Evolutionary conservation across 1,140 invertebrate species (phyloP).

Genomic region (Rhopalosiphum maidis): DNA sequence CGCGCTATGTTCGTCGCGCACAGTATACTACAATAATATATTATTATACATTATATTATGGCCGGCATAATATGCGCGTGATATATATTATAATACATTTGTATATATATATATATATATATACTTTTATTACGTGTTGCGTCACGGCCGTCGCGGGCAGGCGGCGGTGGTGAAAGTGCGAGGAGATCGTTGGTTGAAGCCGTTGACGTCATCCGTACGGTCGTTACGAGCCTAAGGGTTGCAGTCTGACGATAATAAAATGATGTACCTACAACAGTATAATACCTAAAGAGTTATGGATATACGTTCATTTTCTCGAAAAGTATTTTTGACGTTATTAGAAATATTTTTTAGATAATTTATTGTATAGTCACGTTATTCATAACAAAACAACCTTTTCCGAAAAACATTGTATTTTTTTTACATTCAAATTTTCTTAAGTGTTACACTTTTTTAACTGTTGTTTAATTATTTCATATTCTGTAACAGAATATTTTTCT

Average conservation of each 20-base stretch:
- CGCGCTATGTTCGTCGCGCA: not conserved
- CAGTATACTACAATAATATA: not conserved
- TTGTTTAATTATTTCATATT: not conserved
- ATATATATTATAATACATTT: not conserved
- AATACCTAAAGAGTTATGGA: not conserved
- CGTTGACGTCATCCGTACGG: slow-evolving; percentile 17
- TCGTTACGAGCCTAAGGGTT: not conserved
- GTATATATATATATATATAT: not conserved
- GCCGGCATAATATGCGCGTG: slow-evolving; percentile 7
- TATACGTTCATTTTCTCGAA: not conserved
- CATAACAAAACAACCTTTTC: no score
- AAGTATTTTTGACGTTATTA: not conserved
- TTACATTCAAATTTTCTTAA: not conserved
- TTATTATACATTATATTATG: not conserved
- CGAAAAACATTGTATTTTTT: not conserved
- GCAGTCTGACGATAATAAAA: not conserved
- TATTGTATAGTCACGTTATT: no score
- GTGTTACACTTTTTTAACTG: no score
- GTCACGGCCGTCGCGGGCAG: slow-evolving; percentile 7
- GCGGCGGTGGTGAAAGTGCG: slow-evolving; percentile 43
- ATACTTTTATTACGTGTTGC: not conserved
- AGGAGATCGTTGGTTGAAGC: not conserved
- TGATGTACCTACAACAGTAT: not conserved
- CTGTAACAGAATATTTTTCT: not conserved
- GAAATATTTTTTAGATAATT: not conserved